phyloP scores from a whole-genome alignment of 2,113 vertebrate genomes.

The Aptenodytes patagonicus region DNA sequence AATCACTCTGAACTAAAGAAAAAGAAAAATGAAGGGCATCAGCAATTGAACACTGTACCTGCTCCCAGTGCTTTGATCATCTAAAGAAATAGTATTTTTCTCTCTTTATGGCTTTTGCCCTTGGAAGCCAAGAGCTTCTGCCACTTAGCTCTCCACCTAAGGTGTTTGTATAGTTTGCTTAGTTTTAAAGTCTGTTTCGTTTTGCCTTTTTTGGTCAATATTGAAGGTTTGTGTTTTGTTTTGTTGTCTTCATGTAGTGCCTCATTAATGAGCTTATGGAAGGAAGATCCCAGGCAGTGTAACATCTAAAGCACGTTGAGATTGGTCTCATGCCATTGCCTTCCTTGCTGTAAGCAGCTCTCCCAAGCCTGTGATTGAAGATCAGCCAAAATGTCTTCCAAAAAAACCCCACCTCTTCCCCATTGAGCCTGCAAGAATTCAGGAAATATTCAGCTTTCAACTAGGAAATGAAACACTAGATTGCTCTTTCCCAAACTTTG shows the following conservation, averaged over 20 bases:
- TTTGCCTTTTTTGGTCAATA: not conserved
- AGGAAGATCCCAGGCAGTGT: not conserved
- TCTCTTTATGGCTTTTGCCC: not conserved
- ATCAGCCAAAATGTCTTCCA: not conserved
- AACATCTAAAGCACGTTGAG: not conserved
- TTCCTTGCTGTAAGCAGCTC: not conserved
- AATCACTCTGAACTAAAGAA: not conserved
- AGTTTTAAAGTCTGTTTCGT: not conserved
- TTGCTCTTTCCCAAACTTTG: not conserved
- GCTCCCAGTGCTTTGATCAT: not conserved
- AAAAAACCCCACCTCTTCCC: not conserved
- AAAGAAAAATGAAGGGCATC: not conserved
- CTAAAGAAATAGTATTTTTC: not conserved
- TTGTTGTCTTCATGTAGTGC: not conserved
- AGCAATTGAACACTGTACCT: not conserved
- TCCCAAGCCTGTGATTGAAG: not conserved
- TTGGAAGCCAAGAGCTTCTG: not conserved
- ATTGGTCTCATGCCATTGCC: not conserved
- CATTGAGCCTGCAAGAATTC: not conserved
- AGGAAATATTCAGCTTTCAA: not conserved
- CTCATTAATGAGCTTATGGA: not conserved
- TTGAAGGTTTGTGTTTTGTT: not conserved
- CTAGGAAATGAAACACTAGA: not conserved
- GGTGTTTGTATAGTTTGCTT: not conserved
- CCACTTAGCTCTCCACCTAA: not conserved